Evolutionary conservation across 2,888 invertebrate genomes (phyloP).

Genomic region (Euplagia quadripunctaria): DNA sequence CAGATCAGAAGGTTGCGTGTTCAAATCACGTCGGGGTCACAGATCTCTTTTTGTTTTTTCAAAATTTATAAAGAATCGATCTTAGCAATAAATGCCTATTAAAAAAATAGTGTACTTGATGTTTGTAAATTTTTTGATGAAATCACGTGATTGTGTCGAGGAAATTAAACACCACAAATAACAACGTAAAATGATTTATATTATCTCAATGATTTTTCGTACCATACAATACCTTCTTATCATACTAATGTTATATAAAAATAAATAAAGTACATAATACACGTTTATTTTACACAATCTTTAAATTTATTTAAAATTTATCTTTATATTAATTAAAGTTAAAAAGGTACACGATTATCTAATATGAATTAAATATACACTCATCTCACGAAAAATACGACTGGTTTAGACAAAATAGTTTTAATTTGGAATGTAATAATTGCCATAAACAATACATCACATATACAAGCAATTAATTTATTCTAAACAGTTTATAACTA

Average conservation of each 20-base stretch:
- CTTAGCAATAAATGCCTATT: no score
- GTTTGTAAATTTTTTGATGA: not conserved
- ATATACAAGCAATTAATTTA: not conserved
- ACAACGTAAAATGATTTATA: constrained; percentile 53
- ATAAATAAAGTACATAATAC: constrained; percentile 48
- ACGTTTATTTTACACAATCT: constrained; percentile 24
- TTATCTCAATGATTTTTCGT: constrained; percentile 43
- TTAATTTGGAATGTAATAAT: not conserved
- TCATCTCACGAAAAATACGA: constrained; percentile 7
- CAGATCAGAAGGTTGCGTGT: constrained; percentile 99
- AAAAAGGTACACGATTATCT: not conserved
- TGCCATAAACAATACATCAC: not conserved
- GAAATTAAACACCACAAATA: constrained; percentile 25
- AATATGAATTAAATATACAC: constrained; percentile 3
- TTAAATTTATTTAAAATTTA: constrained; percentile 26
- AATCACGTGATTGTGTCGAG: not conserved
- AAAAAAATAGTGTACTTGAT: no score
- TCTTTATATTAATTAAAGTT: not conserved
- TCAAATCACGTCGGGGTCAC: constrained; percentile 98
- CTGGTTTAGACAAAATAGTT: constrained; percentile 8
- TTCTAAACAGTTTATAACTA: not conserved
- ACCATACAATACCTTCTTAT: constrained; percentile 33
- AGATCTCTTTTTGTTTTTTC: constrained; percentile 23
- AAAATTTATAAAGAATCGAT: no score
- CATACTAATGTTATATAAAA: constrained; percentile 51